phyloP scores from a whole-genome alignment of 1,140 invertebrate genomes.

The Metopolophium dirhodum region DNA sequence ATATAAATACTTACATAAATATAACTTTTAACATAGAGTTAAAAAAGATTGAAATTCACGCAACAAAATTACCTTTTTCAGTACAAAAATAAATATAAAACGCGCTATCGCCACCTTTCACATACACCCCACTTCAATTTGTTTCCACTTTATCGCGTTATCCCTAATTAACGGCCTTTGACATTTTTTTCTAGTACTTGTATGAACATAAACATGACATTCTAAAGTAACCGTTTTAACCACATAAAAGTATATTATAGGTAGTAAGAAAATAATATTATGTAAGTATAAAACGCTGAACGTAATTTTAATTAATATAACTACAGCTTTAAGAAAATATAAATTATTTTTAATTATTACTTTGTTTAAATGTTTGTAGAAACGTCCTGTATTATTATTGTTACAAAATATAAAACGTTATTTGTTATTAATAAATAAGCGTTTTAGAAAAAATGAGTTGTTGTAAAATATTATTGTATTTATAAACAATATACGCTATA shows the following conservation, averaged over 20 bases:
- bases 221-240: neutral
- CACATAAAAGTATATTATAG: neutral
- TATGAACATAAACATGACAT: neutral
- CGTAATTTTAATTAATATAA: neutral
- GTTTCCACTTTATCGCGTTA: neutral
- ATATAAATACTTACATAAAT: neutral
- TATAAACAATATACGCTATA: too few relatives aligned
- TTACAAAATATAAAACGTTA: neutral
- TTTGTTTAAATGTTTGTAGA: neutral
- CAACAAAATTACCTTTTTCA: neutral
- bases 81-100: neutral
- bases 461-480: too few relatives aligned
- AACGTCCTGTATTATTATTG: neutral
- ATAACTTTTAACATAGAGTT: neutral
- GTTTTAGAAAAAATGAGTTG: neutral
- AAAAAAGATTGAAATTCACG: neutral
- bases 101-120: neutral
- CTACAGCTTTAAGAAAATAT: neutral
- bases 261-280: neutral
- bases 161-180: neutral
- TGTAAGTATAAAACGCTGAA: neutral
- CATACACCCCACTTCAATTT: neutral
- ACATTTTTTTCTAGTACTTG: neutral
- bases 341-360: neutral
- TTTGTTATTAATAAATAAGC: neutral